Evolutionary conservation across 2,888 invertebrate species (phyloP), one percentile per base, ranked within the genome.

Genomic region (Thereva unica): DNA sequence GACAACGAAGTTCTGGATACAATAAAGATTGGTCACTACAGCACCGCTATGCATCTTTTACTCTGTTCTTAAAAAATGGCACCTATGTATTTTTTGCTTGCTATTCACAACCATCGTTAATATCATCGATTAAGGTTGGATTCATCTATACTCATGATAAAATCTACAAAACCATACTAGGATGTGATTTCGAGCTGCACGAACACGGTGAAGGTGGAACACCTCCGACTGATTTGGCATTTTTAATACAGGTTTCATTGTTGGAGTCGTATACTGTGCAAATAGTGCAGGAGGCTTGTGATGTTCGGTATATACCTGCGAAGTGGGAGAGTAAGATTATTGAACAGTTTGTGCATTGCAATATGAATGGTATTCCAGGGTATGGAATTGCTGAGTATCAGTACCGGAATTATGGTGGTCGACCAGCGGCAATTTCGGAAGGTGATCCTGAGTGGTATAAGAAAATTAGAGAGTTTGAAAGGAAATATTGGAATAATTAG

Each of bases 361-460:
- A 78, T 0, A 76, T 79, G 1, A 78, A 78, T 78, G 88, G 87
- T 0, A 78, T 87, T 0, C 82, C 83, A 0, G 91, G 91, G 0
- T 85, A 86, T 69, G 91, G 91, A 0, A 85, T 90, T 38, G 87
- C 87, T 0, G 91, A 91, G 78, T 89, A 89, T 82, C 85, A 90
- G 74, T 91, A 91, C 78, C 80, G 85, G 53, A 83, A 86, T 75
- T 77, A 76, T 7, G 82, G 78, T 6, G 87, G 87, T 0, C 78
- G 87, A 2, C 86, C 87, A 0, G 82, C 82, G 38, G 70, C 73
- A 6, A 79, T 76, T 0, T 76, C 82, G 6, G 73, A 73, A 6
- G 72, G 76, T 34, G 87, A 87, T 76, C 86, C 86, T 0, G 82
- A 83, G 67, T 86, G 86, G 86, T 86, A 79, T 73, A 82, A 77